Percentiles rank a stretch among this genome's conserved stretches.
Conservation (phyloP, 2,113 vertebrate genomes). For the Hydrochoerus hydrochaeris region DNA sequence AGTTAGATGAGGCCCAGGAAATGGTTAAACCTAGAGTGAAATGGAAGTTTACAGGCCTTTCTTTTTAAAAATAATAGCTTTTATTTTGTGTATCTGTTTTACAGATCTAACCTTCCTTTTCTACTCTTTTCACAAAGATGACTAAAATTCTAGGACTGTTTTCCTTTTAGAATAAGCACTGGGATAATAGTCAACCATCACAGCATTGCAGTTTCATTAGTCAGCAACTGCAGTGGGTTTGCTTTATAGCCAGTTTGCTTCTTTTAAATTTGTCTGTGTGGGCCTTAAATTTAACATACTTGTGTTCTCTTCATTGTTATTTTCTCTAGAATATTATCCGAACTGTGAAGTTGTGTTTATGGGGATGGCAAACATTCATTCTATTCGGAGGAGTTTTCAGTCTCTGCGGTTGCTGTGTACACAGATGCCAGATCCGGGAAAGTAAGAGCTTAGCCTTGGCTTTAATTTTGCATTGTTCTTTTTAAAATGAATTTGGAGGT, state of each 20-base stretch:
- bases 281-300: conserved; percentile 55
- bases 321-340: conserved; percentile 95
- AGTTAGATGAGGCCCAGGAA: background rate
- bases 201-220: conserved; percentile 65
- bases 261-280: conserved; percentile 41
- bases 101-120: conserved; percentile 27
- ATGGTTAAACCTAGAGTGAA: background rate
- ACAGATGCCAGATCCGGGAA: conserved; percentile 98
- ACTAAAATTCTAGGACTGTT: conserved; percentile 34
- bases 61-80: background rate
- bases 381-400: conserved; percentile 99
- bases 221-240: background rate
- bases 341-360: conserved; percentile 99
- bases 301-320: conserved; percentile 72
- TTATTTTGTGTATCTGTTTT: conserved; percentile 39
- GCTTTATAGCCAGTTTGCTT: conserved; percentile 48
- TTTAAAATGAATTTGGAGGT: background rate
- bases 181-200: background rate
- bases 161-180: conserved; percentile 17
- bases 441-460: conserved; percentile 88
- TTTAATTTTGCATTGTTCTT: conserved; percentile 36
- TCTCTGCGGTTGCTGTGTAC: conserved; percentile 96
- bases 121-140: background rate
- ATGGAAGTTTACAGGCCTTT: background rate
- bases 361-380: conserved; percentile 99